A percentile compares a stretch with the other conserved stretches of the same genome.
Conservation (phyloP, 2,113 vertebrate species). For the Leucopsar rothschildi region DNA sequence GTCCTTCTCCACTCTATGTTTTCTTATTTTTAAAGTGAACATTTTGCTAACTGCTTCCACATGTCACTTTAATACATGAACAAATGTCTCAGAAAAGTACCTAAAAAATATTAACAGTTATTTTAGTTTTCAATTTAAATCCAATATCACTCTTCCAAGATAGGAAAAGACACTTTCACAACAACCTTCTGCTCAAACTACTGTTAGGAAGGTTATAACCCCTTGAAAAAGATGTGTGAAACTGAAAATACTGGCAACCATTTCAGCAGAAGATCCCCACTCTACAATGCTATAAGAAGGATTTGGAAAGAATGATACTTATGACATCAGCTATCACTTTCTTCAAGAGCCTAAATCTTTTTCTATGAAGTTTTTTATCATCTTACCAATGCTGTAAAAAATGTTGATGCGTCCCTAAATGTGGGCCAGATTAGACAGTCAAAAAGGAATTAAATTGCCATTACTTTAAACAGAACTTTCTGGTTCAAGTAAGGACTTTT, state of each 20-base stretch:
- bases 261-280: neutral
- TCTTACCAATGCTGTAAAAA: neutral
- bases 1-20: neutral
- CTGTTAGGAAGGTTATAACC: neutral
- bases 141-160: neutral
- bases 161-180: neutral
- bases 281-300: neutral
- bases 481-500: neutral
- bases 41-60: neutral
- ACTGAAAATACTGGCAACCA: neutral
- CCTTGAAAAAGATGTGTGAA: neutral
- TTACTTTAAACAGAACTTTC: neutral
- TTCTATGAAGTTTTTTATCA: neutral
- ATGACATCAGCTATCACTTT: conserved; percentile 7
- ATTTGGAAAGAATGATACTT: neutral
- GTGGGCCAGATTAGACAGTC: neutral
- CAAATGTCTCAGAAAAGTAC: neutral
- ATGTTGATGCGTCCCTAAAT: neutral
- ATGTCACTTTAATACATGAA: neutral
- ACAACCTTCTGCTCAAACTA: neutral
- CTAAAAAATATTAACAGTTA: neutral
- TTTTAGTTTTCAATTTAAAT: neutral
- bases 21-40: neutral
- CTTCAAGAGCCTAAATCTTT: neutral
- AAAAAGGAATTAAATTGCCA: neutral